Percentiles rank a stretch among this genome's conserved stretches.
Evolutionary conservation across 1,140 invertebrate species (phyloP).

Genomic region (Manduca sexta): DNA sequence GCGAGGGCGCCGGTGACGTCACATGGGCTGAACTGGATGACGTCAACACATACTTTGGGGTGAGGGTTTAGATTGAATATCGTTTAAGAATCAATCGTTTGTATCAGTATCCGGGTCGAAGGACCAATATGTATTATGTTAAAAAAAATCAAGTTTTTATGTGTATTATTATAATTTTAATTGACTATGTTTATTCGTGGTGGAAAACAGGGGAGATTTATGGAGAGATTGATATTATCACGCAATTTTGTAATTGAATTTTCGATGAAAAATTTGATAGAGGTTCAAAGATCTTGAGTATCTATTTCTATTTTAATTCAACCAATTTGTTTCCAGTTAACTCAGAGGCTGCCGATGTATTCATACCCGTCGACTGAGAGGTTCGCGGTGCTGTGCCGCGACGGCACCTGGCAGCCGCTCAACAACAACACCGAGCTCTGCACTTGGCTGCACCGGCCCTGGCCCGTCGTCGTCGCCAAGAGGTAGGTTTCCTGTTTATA

Average conservation of each 20-base stretch:
- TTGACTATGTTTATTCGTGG: no score
- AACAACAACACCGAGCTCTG: conserved; percentile 74
- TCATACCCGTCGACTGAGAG: conserved; percentile 44
- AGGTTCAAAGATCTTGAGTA: not conserved
- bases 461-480: conserved; percentile 79
- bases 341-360: not conserved
- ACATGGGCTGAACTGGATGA: conserved; percentile 85
- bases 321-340: conserved; percentile 14
- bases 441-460: conserved; percentile 85
- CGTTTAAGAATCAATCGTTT: no score
- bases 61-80: conserved; percentile 38
- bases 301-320: not conserved
- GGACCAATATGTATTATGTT: no score
- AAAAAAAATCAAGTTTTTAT: no score
- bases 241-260: no score
- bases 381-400: conserved; percentile 85
- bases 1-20: conserved; percentile 83
- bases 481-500: conserved; percentile 47
- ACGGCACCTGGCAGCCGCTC: conserved; percentile 81
- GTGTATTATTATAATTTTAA: no score
- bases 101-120: no score
- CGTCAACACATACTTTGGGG: conserved; percentile 77
- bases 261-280: not conserved
- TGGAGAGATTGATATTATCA: no score
- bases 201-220: no score